Evolutionary conservation across 2,888 invertebrate genomes (phyloP).

Genomic region (Podabrus alpinus): DNA sequence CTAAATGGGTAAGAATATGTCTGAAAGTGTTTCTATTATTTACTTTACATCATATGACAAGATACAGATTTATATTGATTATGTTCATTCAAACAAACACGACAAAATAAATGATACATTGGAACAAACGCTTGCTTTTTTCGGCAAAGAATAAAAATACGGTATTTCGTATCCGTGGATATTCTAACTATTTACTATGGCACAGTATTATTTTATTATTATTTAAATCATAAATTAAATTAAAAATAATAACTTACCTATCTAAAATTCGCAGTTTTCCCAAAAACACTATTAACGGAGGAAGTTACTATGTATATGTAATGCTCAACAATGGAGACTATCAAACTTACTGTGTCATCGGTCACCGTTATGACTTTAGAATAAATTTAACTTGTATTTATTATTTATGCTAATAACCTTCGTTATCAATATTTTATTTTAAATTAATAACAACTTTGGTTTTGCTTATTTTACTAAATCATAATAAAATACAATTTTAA

Average conservation of each 20-base stretch:
- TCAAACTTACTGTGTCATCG: constrained; percentile 3
- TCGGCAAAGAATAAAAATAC: neutral
- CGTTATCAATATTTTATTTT: neutral
- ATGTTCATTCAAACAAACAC: neutral
- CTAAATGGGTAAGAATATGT: constrained; percentile 13
- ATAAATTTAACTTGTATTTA: neutral
- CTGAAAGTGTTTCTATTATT: constrained; percentile 3
- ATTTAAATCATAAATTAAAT: neutral
- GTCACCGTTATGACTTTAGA: neutral
- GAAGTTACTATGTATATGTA: neutral
- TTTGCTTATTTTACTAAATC: neutral
- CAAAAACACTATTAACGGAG: neutral
- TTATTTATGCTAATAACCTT: neutral
- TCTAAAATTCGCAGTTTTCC: neutral
- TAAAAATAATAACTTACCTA: neutral
- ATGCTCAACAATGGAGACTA: neutral
- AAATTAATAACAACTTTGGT: neutral
- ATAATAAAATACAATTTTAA: neutral
- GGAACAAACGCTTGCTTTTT: neutral
- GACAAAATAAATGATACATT: neutral
- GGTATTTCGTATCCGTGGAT: neutral
- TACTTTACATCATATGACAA: neutral
- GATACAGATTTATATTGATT: constrained; percentile 5
- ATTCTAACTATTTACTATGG: neutral
- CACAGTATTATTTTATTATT: neutral